Evolutionary conservation across 2,888 invertebrate species (phyloP).

Genomic region (Helicoverpa assulta): DNA sequence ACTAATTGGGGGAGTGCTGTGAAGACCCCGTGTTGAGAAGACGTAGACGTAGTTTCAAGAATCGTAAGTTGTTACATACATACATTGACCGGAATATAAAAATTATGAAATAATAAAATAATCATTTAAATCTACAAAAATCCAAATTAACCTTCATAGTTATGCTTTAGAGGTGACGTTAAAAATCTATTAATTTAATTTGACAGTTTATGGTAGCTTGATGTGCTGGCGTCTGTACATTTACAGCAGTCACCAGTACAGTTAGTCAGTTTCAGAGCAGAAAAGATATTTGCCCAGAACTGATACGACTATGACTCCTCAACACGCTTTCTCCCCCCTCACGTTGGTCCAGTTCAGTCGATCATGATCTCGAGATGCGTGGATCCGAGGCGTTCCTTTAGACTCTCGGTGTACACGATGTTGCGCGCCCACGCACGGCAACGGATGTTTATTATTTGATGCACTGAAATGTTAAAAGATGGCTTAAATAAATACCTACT

Average conservation of each 20-base stretch:
- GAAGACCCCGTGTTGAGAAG: conserved; percentile 4
- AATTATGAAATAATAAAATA: too few relatives aligned
- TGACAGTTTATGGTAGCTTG: too few relatives aligned
- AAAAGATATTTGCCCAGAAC: too few relatives aligned
- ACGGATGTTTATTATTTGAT: conserved; percentile 92
- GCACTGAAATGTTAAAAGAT: conserved; percentile 76
- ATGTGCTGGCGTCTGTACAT: too few relatives aligned
- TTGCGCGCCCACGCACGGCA: conserved; percentile 93
- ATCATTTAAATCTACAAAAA: too few relatives aligned
- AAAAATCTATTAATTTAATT: too few relatives aligned
- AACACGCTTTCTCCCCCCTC: conserved; percentile 13
- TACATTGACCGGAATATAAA: too few relatives aligned
- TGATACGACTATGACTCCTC: background rate
- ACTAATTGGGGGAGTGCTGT: conserved; percentile 10
- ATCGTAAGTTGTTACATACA: too few relatives aligned
- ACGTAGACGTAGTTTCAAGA: background rate
- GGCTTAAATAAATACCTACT: background rate
- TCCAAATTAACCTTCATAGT: too few relatives aligned
- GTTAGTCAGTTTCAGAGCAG: too few relatives aligned
- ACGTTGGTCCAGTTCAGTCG: conserved; percentile 71
- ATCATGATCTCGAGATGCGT: conserved; percentile 87
- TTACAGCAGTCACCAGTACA: too few relatives aligned
- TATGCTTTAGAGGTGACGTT: too few relatives aligned
- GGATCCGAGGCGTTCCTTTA: conserved; percentile 85
- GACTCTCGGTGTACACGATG: conserved; percentile 87